phyloP scores from a whole-genome alignment of 2,888 invertebrate species.

The Cantharis lateralis region DNA sequence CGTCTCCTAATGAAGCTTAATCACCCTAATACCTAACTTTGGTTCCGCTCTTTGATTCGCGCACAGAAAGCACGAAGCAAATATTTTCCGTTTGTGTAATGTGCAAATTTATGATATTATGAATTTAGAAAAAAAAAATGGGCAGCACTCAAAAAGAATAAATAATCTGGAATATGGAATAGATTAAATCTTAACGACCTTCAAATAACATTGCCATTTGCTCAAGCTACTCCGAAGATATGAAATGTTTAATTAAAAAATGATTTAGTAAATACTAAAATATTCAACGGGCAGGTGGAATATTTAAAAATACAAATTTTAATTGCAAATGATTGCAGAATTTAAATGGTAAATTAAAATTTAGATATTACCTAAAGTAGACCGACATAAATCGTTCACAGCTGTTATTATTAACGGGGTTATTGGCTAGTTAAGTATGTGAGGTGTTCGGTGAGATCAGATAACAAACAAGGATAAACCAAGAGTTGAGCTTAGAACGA shows the following conservation, averaged over 20 bases:
- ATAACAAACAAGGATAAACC: constrained; percentile 24
- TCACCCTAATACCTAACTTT: neutral
- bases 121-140: neutral
- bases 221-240: neutral
- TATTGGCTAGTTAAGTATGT: constrained; percentile 36
- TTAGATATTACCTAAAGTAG: constrained; percentile 10
- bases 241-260: neutral
- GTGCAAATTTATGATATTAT: neutral
- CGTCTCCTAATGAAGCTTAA: neutral
- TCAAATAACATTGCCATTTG: neutral
- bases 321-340: constrained; percentile 6
- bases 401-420: constrained; percentile 41
- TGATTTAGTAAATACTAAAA: neutral
- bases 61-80: neutral
- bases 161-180: neutral
- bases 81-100: neutral
- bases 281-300: neutral
- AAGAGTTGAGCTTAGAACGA: constrained; percentile 35
- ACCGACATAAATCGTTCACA: constrained; percentile 36
- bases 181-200: neutral
- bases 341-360: constrained; percentile 13
- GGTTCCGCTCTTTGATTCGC: neutral
- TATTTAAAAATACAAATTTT: neutral
- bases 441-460: constrained; percentile 32
- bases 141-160: neutral